Evolutionary conservation across 2,797 vertebrate genomes (phyloP).

Genomic region (Graptemys geographica): DNA sequence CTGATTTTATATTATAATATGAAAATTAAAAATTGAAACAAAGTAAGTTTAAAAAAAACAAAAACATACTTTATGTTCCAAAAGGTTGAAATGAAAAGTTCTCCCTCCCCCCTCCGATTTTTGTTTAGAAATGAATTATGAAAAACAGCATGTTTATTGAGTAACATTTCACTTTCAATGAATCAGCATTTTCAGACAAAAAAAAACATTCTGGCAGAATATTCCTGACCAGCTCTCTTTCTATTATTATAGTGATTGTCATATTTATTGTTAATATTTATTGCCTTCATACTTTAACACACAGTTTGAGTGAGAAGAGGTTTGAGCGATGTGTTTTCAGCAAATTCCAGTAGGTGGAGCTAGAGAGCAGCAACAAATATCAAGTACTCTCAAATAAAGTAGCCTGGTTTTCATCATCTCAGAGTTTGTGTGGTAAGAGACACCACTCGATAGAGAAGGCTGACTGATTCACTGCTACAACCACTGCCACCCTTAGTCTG

Average conservation of each 20-base stretch:
- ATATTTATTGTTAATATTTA: rapidly evolving
- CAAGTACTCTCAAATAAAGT: rapidly evolving
- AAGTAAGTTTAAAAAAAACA: not conserved
- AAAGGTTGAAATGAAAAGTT: not conserved
- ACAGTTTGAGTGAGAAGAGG: not conserved
- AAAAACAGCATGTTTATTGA: not conserved
- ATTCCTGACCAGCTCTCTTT: not conserved
- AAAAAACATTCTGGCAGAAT: not conserved
- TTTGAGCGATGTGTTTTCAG: not conserved
- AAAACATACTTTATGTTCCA: not conserved
- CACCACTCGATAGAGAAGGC: conserved; percentile 52
- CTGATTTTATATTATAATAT: not conserved
- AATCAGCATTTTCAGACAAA: not conserved
- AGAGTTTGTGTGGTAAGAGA: conserved; percentile 51
- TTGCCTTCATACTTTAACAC: rapidly evolving
- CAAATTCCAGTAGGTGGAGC: conserved; percentile 69
- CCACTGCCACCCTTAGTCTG: conserved; percentile 46
- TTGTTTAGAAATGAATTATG: not conserved
- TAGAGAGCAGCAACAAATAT: conserved; percentile 43
- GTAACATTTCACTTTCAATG: not conserved
- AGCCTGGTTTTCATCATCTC: conserved; percentile 62
- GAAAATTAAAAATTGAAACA: not conserved
- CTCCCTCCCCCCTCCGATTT: rapidly evolving
- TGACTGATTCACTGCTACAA: conserved; percentile 35
- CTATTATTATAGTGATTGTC: rapidly evolving